phyloP scores from a whole-genome alignment of 1,140 invertebrate genomes.

The Ceratina japonica region DNA sequence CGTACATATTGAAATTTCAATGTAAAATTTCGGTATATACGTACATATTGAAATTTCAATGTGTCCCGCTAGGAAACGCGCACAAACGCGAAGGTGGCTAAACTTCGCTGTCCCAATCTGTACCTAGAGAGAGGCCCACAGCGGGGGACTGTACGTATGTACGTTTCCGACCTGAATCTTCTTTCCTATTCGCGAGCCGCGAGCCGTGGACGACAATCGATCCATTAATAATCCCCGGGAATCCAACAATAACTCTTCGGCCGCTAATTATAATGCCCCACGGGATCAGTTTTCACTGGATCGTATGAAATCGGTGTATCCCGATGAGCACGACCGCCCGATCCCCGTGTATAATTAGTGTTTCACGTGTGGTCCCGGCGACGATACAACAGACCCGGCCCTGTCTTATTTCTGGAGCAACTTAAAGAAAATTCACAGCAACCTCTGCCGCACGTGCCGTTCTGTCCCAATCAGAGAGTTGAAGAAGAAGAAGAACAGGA shows the following conservation, averaged over 20 bases:
- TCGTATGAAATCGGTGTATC: slow-evolving; percentile 32
- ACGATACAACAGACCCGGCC: neutral
- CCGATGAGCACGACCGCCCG: neutral
- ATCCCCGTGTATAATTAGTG: slow-evolving; percentile 36
- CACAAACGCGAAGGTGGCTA: too few species aligned
- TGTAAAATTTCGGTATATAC: too few species aligned
- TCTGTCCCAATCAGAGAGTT: too few species aligned
- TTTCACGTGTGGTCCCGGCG: slow-evolving; percentile 19
- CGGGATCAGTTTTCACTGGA: slow-evolving; percentile 16
- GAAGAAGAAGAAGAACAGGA: too few species aligned
- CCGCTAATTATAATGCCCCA: slow-evolving; percentile 40
- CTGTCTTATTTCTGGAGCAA: slow-evolving; percentile 30
- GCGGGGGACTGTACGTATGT: too few species aligned
- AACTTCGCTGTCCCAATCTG: too few species aligned
- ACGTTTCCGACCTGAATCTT: neutral
- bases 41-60: too few species aligned
- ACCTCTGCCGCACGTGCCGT: neutral
- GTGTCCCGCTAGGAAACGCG: too few species aligned
- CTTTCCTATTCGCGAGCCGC: too few species aligned
- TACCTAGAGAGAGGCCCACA: too few species aligned
- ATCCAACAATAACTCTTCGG: slow-evolving; percentile 25
- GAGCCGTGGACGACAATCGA: slow-evolving; percentile 5
- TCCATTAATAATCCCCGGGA: slow-evolving; percentile 6
- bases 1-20: too few species aligned
- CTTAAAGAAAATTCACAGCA: slow-evolving; percentile 17